Evolutionary conservation across 2,797 vertebrate species (phyloP).

Genomic region (Spheniscus humboldti): DNA sequence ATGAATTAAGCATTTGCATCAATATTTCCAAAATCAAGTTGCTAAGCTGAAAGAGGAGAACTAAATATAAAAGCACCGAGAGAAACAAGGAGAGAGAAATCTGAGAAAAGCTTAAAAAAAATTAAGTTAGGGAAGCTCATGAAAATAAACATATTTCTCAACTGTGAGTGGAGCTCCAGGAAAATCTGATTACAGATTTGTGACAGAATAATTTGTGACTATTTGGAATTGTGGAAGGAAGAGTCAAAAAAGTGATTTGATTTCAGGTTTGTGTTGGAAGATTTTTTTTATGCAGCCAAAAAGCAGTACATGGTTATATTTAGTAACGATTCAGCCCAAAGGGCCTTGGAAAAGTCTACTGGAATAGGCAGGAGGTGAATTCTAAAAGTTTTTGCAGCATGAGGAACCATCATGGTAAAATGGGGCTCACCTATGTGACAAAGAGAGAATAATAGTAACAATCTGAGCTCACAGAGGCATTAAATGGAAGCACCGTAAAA

Average conservation of each 20-base stretch:
- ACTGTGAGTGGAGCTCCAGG: conserved; percentile 19
- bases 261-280: background rate
- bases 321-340: background rate
- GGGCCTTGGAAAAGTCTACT: background rate
- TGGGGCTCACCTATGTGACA: background rate
- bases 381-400: background rate
- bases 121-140: background rate
- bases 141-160: conserved; percentile 29
- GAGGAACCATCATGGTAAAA: background rate
- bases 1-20: background rate
- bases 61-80: background rate
- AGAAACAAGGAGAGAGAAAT: background rate
- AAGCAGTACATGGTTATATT: background rate
- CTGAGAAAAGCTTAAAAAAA: background rate
- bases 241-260: background rate
- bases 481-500: background rate
- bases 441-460: background rate
- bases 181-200: conserved; percentile 41
- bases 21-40: background rate
- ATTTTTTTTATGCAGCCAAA: background rate
- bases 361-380: background rate
- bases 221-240: conserved; percentile 7
- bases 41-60: background rate
- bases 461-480: background rate
- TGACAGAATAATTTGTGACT: conserved; percentile 27